Evolutionary conservation across 2,797 vertebrate species (phyloP).

Genomic region (Argya squamiceps): DNA sequence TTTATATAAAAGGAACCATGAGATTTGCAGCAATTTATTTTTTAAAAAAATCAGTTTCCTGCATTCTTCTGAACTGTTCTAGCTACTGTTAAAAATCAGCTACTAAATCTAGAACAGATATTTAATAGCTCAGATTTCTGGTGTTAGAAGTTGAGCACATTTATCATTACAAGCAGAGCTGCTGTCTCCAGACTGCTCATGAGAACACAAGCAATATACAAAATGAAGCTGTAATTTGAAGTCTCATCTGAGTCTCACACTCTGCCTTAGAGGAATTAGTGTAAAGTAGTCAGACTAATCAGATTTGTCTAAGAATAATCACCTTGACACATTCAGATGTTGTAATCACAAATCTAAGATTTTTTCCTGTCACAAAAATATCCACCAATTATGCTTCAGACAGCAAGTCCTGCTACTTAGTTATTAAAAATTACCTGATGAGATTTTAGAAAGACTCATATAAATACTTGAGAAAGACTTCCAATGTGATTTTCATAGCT

Average conservation of each 20-base stretch:
- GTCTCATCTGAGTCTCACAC: not conserved
- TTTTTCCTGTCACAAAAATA: slow-evolving; percentile 1
- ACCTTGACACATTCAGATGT: not conserved
- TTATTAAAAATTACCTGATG: not conserved
- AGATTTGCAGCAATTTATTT: not conserved
- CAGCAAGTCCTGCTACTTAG: not conserved
- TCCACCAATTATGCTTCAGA: not conserved
- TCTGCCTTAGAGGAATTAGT: not conserved
- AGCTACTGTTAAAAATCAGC: not conserved
- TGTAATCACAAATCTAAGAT: not conserved
- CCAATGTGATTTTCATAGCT: not conserved
- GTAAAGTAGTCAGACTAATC: not conserved
- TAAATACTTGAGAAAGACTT: not conserved
- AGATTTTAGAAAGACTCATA: not conserved
- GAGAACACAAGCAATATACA: not conserved
- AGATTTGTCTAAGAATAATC: not conserved
- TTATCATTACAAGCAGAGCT: not conserved
- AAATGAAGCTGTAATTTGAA: not conserved
- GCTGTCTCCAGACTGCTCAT: not conserved
- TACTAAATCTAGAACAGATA: not conserved
- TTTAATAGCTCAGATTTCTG: not conserved
- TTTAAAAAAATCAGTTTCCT: not conserved
- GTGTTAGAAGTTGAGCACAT: not conserved
- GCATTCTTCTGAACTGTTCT: not conserved
- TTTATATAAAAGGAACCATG: not conserved